Conservation (phyloP, 92 coral and sea anemone species). For the Pocillopora grandis region DNA sequence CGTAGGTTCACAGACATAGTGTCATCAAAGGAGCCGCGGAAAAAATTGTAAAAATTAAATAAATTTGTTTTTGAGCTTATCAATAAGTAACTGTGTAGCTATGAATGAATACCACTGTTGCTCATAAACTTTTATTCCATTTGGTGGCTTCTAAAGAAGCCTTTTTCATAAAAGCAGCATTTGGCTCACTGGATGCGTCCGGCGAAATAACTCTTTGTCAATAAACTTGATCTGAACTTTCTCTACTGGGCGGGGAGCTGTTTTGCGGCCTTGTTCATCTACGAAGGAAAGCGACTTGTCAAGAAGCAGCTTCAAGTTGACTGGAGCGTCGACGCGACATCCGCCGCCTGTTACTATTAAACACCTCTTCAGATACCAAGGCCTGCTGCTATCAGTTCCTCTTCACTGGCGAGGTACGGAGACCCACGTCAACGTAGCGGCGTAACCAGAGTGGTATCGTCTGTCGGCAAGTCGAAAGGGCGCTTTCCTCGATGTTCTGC, state of each 20-base stretch:
- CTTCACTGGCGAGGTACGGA: too few relatives aligned
- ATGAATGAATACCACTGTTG: too few relatives aligned
- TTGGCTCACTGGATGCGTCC: neutral
- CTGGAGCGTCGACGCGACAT: slow-evolving; percentile 40
- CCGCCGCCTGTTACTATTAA: slow-evolving; percentile 45
- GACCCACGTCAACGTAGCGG: neutral
- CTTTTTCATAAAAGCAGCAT: slow-evolving; percentile 8
- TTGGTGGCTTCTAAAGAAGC: slow-evolving; percentile 48
- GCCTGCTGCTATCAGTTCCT: too few relatives aligned
- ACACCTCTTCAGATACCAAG: slow-evolving; percentile 23
- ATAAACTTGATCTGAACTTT: slow-evolving; percentile 24
- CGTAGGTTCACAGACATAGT: too few relatives aligned
- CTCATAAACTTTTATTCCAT: slow-evolving; percentile 7
- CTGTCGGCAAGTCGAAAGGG: too few relatives aligned
- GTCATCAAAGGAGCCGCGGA: too few relatives aligned
- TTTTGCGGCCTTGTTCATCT: too few relatives aligned
- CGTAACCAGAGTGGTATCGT: too few relatives aligned
- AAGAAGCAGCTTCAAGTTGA: slow-evolving; percentile 16
- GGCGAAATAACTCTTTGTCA: slow-evolving; percentile 17
- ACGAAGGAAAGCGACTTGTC: slow-evolving; percentile 37
- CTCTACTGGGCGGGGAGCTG: too few relatives aligned
- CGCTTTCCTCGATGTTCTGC: too few relatives aligned
- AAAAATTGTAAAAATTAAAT: neutral
- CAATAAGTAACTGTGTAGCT: too few relatives aligned
- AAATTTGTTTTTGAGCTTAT: too few relatives aligned